A percentile compares a stretch with the other conserved stretches of the same genome.
Evolutionary conservation across 2,797 vertebrate genomes (phyloP).

Genomic region (Tinamus major): DNA sequence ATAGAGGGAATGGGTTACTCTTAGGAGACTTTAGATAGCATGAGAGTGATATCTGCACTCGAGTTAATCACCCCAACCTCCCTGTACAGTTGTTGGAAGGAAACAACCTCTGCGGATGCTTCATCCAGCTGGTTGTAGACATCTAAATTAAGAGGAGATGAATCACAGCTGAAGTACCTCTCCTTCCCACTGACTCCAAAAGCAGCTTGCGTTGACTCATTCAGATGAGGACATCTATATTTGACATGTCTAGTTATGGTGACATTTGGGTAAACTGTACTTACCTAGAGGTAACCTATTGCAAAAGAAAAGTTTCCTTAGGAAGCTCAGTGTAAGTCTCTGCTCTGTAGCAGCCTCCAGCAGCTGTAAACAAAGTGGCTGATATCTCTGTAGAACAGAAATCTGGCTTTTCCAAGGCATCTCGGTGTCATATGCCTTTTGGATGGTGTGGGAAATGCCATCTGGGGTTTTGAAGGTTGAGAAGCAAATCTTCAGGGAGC

Average conservation of each 20-base stretch:
- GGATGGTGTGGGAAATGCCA: neutral
- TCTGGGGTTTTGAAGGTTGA: neutral
- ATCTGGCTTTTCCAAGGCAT: neutral
- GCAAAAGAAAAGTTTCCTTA: neutral
- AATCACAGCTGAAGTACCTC: slow-evolving; percentile 12
- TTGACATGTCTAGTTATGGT: neutral
- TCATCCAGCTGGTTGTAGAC: neutral
- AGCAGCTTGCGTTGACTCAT: slow-evolving; percentile 32
- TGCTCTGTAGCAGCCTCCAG: neutral
- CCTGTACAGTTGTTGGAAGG: neutral
- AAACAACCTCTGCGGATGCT: neutral
- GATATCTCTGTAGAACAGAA: neutral
- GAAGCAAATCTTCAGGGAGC: neutral
- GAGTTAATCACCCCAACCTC: neutral
- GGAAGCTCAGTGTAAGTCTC: neutral
- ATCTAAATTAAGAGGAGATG: slow-evolving; percentile 24
- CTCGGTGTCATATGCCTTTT: neutral
- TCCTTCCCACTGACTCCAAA: neutral
- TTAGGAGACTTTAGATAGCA: neutral
- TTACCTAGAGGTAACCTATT: neutral
- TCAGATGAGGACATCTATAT: slow-evolving; percentile 27
- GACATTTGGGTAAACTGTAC: neutral
- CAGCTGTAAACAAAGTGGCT: neutral
- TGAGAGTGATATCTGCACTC: neutral
- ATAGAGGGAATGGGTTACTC: neutral